A percentile compares a stretch with the other conserved stretches of the same genome.
phyloP scores from a whole-genome alignment of 2,113 vertebrate genomes.

The Chaetorhynchus papuensis region DNA sequence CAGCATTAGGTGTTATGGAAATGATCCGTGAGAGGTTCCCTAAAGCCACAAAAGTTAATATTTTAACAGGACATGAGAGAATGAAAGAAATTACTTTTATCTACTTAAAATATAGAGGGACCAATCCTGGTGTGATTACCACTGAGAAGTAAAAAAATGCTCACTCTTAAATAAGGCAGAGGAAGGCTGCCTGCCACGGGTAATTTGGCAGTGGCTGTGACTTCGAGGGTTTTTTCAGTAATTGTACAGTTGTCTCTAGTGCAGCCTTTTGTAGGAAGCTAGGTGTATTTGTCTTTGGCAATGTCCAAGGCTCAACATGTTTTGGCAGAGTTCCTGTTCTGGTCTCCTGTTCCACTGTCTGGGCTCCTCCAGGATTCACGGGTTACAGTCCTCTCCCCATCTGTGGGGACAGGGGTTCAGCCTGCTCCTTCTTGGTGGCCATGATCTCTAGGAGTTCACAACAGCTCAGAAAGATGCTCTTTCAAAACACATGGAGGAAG shows the following conservation, averaged over 20 bases:
- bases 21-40: neutral
- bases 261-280: neutral
- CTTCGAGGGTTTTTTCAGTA: neutral
- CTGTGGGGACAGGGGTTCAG: accelerated
- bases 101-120: neutral
- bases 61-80: neutral
- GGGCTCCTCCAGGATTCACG: neutral
- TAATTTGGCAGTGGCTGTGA: neutral
- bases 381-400: neutral
- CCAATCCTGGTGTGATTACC: neutral
- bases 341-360: neutral
- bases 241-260: neutral
- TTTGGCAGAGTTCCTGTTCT: neutral
- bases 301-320: neutral
- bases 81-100: neutral
- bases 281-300: neutral
- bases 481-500: neutral
- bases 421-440: neutral
- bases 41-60: neutral
- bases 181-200: neutral
- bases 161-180: neutral
- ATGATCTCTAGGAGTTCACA: neutral
- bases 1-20: neutral
- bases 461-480: neutral
- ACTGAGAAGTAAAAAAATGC: neutral